Conservation (phyloP, 2,888 invertebrate genomes). For the Coelopa pilipes region DNA sequence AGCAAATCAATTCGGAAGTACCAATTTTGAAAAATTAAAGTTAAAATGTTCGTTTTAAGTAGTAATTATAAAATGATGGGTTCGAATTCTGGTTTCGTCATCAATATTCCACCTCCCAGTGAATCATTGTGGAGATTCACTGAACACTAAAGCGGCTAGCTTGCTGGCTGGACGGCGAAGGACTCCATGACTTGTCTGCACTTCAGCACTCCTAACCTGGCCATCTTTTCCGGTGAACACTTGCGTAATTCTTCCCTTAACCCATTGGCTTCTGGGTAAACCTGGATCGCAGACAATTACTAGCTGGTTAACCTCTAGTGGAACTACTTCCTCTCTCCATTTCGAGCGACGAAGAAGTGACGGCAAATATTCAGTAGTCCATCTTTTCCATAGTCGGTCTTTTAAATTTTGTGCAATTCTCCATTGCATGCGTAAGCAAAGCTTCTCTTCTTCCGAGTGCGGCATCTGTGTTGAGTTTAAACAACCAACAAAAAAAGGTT, state of each 20-base stretch:
- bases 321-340: conserved; percentile 4
- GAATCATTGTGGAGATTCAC: background rate
- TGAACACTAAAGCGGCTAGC: background rate
- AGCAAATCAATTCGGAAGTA: too few species aligned
- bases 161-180: conserved; percentile 13
- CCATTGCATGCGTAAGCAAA: too few species aligned
- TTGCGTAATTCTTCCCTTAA: conserved; percentile 1
- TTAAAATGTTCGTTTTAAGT: too few species aligned
- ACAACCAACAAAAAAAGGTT: conserved; percentile 38
- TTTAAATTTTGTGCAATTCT: too few species aligned
- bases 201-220: background rate
- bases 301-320: conserved; percentile 9
- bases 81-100: background rate
- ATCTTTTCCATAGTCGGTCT: too few species aligned
- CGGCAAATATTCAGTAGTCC: conserved; percentile 24
- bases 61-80: too few species aligned
- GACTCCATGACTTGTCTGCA: conserved; percentile 14
- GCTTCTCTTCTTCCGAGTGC: too few species aligned
- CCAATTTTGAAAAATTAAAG: too few species aligned
- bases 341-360: conserved; percentile 18
- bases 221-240: conserved; percentile 13
- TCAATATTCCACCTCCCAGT: background rate
- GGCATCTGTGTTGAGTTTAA: conserved; percentile 39
- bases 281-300: conserved; percentile 20
- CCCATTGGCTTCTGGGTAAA: conserved; percentile 19